phyloP scores from a whole-genome alignment of 2,797 vertebrate genomes.

The Chromobotia macracanthus region DNA sequence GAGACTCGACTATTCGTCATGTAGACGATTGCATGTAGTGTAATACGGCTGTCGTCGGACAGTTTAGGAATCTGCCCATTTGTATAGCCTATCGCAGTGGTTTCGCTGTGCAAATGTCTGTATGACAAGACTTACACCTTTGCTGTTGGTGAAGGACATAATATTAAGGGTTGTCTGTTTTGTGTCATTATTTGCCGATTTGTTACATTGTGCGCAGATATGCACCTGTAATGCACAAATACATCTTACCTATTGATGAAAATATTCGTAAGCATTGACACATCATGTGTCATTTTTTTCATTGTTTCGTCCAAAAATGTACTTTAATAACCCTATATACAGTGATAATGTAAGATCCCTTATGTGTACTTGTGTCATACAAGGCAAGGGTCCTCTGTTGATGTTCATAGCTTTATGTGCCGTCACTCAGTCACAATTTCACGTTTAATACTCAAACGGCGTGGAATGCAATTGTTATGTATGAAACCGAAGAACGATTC shows the following conservation, averaged over 20 bases:
- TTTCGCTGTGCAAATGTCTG: not conserved
- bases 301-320: constrained; percentile 4
- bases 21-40: not conserved
- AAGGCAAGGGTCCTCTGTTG: not conserved
- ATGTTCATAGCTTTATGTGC: no score
- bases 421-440: not conserved
- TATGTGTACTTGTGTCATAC: not conserved
- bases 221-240: not conserved
- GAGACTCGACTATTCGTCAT: not conserved
- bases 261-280: not conserved
- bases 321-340: not conserved
- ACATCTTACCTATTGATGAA: not conserved
- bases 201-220: not conserved
- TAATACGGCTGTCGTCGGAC: not conserved
- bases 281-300: not conserved
- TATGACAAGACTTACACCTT: not conserved
- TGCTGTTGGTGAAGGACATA: not conserved
- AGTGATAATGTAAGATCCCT: not conserved
- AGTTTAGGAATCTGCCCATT: constrained; percentile 7
- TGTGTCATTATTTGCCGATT: not conserved
- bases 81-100: not conserved
- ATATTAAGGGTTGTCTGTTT: constrained; percentile 3
- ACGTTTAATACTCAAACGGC: not conserved
- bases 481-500: not conserved
- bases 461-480: not conserved